phyloP scores from a whole-genome alignment of 2,888 invertebrate species.

The Eubasilissa splendida region DNA sequence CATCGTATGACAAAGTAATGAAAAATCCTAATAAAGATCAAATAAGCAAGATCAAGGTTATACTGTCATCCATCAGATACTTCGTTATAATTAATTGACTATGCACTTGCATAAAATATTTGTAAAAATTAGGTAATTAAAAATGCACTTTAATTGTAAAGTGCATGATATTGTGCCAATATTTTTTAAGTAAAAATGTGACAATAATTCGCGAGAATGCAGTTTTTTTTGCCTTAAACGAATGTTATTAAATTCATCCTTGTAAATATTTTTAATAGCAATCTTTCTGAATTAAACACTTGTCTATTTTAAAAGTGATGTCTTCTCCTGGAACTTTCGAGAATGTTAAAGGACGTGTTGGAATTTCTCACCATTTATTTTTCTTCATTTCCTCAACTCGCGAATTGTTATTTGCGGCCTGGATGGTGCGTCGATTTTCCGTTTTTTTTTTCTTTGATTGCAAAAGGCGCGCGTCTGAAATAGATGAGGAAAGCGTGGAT shows the following conservation, averaged over 20 bases:
- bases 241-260: background rate
- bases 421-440: conserved; percentile 18
- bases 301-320: background rate
- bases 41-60: conserved; percentile 45
- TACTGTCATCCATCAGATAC: background rate
- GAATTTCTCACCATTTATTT: background rate
- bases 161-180: background rate
- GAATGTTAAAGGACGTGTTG: background rate
- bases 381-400: background rate
- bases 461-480: conserved; percentile 39
- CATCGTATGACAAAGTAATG: conserved; percentile 17
- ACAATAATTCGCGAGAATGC: conserved; percentile 1
- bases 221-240: background rate
- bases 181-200: conserved; percentile 26
- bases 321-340: background rate
- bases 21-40: conserved; percentile 35
- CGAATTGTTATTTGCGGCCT: conserved; percentile 8
- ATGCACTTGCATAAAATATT: conserved; percentile 1
- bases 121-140: background rate
- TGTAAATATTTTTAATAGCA: background rate
- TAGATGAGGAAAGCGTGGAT: conserved; percentile 47
- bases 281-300: background rate
- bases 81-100: background rate
- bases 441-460: conserved; percentile 33
- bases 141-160: background rate